These are phyloP conservation scores for Cataglyphis altisquamis DNA, from an alignment of 2,888 invertebrate genomes.

Conservation along the genomic window DNA sequence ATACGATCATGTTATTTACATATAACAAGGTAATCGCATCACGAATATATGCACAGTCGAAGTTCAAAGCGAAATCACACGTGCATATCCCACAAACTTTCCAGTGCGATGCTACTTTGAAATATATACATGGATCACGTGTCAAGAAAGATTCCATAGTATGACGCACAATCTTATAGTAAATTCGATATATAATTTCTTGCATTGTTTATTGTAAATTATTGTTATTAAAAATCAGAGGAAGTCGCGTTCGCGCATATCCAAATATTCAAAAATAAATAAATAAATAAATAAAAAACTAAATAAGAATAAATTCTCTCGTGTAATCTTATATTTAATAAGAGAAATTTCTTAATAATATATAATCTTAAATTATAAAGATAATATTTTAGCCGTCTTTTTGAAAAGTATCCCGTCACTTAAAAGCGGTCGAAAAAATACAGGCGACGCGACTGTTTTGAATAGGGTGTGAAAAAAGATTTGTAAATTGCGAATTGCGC, in stretches of 20 bases:
- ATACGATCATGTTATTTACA: neutral
- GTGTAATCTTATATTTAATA: neutral
- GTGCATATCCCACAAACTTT: neutral
- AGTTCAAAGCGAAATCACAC: neutral
- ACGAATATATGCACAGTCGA: neutral
- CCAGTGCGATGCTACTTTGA: neutral
- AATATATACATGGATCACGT: neutral
- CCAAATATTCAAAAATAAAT: no score
- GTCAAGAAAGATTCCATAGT: neutral
- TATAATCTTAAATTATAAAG: neutral
- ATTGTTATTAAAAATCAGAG: neutral
- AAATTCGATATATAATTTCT: neutral
- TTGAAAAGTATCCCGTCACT: neutral
- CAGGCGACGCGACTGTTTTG: conserved; percentile 20
- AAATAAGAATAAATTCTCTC: neutral
- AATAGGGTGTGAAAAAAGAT: neutral
- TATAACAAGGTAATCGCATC: neutral
- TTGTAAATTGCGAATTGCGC: conserved; percentile 62
- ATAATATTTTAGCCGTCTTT: neutral
- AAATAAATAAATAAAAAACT: no score
- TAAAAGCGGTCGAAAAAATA: neutral
- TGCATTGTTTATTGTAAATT: neutral
- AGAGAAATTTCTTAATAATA: neutral
- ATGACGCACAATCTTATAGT: neutral
- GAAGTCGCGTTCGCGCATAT: no score